Base-by-base conservation (phyloP, 1,140 invertebrate genomes). In the Homarus americanus region DNA sequence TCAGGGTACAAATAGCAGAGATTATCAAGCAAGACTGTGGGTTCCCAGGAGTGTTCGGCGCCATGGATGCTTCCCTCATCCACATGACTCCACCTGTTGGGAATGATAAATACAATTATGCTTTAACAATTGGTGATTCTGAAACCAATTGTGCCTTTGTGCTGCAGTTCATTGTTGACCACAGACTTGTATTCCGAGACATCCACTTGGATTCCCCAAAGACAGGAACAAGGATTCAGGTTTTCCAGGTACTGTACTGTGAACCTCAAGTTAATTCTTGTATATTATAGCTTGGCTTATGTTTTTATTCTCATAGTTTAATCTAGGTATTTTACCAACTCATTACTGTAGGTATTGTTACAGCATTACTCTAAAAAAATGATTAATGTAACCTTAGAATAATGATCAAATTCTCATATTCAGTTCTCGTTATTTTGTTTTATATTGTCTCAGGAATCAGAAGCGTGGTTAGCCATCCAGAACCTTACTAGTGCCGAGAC, bases 11-110 rank as follows among this genome's bases (percentile, higher is more conserved):
- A n/a, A 73, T 84, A 28, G 82, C 82, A 3, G 82, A 84, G 41
- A 58, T 72, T 24, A 84, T 84, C 58, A 63, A 84, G 82, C 36
- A 66, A 9, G 82, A 84, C 34, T 69, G 82, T 41, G 82, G 82
- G 41, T 84, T 84, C n/a, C 82, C 82, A 15, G 82, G 82, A n/a
- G 82, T 66, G 38, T 84, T 84, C 41, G 82, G 82, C 28, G 82
- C 82, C 58, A 24, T 84, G 38, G 82, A 84, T 72, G 82, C 82
- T 2, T 40, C 82, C 10, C 58, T 84, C 17, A 84, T 84, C 38
- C 58, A 84, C 36, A 63, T 82, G 80, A 66, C 41, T n/a, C n/a
- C 38, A 41, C 82, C 82, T 41, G 49, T 38, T 38, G 44, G n/a
- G n/a, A 32, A 63, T 38, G 49, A 82, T 38, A 38, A 38, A 2